phyloP scores from a whole-genome alignment of 2,888 invertebrate species.

The Cerceris ruficornis region DNA sequence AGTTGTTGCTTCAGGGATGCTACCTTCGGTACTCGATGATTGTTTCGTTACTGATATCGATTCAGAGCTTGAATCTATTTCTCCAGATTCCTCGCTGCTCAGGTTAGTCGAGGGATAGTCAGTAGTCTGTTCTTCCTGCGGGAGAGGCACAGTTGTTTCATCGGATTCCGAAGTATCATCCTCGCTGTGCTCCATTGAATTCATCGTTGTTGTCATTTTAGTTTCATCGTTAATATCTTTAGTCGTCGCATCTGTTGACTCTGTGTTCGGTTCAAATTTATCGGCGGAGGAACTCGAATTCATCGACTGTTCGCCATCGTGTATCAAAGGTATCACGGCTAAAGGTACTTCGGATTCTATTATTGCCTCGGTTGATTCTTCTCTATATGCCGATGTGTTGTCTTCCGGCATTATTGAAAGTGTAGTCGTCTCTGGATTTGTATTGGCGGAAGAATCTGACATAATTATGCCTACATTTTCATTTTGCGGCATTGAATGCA shows the following conservation, averaged over 20 bases:
- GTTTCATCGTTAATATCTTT: conserved; percentile 6
- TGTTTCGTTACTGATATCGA: conserved; percentile 1
- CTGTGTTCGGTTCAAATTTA: neutral
- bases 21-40: conserved; percentile 3
- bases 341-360: conserved; percentile 50
- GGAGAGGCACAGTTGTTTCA: conserved; percentile 4
- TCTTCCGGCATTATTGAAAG: neutral
- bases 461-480: conserved; percentile 1
- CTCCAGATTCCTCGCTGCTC: neutral
- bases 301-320: neutral
- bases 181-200: neutral
- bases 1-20: conserved; percentile 1
- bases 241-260: conserved; percentile 1
- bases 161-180: neutral
- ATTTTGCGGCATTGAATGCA: conserved; percentile 60
- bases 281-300: neutral
- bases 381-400: neutral
- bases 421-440: conserved; percentile 20
- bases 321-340: conserved; percentile 67
- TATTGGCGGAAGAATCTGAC: conserved; percentile 3
- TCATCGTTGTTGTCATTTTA: conserved; percentile 9
- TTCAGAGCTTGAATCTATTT: conserved; percentile 2
- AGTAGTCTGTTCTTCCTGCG: conserved; percentile 1
- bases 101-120: conserved; percentile 3
- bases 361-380: conserved; percentile 10